Conservation (phyloP, 2,797 vertebrate species). For the Poecile montanus region DNA sequence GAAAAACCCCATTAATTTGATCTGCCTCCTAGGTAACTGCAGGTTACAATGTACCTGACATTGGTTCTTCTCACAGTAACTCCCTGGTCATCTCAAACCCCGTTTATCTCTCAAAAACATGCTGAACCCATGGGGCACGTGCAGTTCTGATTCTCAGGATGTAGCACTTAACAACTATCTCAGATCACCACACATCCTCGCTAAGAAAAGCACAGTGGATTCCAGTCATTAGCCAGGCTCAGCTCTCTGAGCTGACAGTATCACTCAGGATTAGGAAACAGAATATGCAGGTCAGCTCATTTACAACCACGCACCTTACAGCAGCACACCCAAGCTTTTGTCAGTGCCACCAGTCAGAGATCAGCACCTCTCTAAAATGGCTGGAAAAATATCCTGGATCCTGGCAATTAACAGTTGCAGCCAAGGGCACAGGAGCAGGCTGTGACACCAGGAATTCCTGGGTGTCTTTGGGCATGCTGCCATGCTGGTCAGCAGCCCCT, state of each 20-base stretch:
- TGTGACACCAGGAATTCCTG: not conserved
- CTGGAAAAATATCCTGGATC: not conserved
- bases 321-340: slow-evolving; percentile 30
- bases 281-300: slow-evolving; percentile 59
- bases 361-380: not conserved
- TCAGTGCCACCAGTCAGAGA: not conserved
- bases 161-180: slow-evolving; percentile 51
- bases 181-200: slow-evolving; percentile 54
- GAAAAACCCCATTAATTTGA: slow-evolving; percentile 49
- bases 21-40: slow-evolving; percentile 24
- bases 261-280: slow-evolving; percentile 62
- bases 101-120: slow-evolving; percentile 33
- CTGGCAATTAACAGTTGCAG: not conserved
- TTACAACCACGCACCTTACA: not conserved
- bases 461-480: rapidly evolving
- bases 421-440: not conserved
- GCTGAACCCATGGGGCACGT: slow-evolving; percentile 25
- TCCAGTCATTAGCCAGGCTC: slow-evolving; percentile 63
- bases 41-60: slow-evolving; percentile 27
- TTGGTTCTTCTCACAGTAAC: slow-evolving; percentile 38
- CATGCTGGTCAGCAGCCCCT: rapidly evolving
- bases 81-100: slow-evolving; percentile 40
- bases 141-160: slow-evolving; percentile 48
- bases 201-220: slow-evolving; percentile 68
- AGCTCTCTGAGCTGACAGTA: slow-evolving; percentile 63